Conservation (phyloP, 2,888 invertebrate species). For the Caenorhabditis sp. region DNA sequence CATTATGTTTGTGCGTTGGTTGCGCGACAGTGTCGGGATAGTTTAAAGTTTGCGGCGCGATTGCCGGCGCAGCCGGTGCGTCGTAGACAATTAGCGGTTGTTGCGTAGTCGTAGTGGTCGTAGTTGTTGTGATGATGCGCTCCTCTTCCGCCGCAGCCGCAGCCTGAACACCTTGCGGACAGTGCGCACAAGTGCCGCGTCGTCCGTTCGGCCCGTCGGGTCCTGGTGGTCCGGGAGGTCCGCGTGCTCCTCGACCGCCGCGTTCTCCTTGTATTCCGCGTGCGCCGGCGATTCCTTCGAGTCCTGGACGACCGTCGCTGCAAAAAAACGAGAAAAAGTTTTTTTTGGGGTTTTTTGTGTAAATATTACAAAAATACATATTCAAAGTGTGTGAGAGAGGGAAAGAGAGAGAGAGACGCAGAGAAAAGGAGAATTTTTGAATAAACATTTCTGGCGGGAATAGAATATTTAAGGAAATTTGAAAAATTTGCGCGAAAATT, state of each 20-base stretch:
- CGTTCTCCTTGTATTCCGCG: constrained; percentile 53
- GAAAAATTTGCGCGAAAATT: no score
- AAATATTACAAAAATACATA: background rate
- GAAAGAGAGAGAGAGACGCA: constrained; percentile 4
- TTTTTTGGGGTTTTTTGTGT: background rate
- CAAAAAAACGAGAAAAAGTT: constrained; percentile 3
- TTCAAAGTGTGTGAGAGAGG: background rate
- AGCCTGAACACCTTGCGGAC: constrained; percentile 12
- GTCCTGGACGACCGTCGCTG: constrained; percentile 55
- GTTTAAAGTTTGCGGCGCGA: constrained; percentile 36
- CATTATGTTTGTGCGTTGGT: constrained; percentile 32
- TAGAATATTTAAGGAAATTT: no score
- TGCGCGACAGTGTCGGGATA: constrained; percentile 30
- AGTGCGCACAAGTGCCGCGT: constrained; percentile 36
- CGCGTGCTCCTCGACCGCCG: constrained; percentile 47
- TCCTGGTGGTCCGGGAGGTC: constrained; percentile 56
- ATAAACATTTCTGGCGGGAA: no score
- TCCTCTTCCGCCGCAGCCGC: constrained; percentile 3
- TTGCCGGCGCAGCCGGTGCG: background rate
- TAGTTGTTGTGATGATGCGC: constrained; percentile 2
- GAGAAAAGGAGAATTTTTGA: no score
- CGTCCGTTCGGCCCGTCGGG: constrained; percentile 46
- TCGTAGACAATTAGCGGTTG: background rate
- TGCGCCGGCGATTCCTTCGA: constrained; percentile 45
- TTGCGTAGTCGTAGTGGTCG: constrained; percentile 1